Base-by-base conservation (phyloP, 2,113 vertebrate genomes). In the Dinomys branickii region DNA sequence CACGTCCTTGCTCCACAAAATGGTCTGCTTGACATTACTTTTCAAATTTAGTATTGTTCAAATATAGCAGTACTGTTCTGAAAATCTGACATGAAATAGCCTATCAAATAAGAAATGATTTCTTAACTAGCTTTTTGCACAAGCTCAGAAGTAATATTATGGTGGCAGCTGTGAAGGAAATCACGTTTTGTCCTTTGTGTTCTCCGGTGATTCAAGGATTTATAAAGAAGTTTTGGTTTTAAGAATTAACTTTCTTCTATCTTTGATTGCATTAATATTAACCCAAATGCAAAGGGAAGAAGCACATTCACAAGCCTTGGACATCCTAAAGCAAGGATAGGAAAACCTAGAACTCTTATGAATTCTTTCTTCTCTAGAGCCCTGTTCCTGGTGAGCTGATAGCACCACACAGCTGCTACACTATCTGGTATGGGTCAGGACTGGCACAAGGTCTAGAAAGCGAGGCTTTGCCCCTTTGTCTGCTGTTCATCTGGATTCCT, bases 11-110 rank as follows among this genome's bases (percentile, higher is more conserved):
- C 10, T 73, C 28, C 20, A 67, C 38, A 88, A 54, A 98, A 85
- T 80, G 65, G 67, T 89, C 59, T 91, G 91, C 38, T 94, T 95
- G 58, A 97, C 97, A 94, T 96, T 94, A 82, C 38, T 95, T 90
- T 93, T 91, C 14, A 83, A 91, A 97, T 94, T 85, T 91, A 92
- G 85, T 94, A 81, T 58, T 88, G 56, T 81, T 93, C 54, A 94
- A 91, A 94, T 71, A 87, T 6, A 73, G 54, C 80, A 91, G 56
- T 87, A 91, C 63, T 91, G 2, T 90, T 93, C 81, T 85, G 52
- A 89, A 95, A 75, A 61, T 88, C 17, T 93, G 61, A 86, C 24
- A 86, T 65, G 80, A 94, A 87, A 87, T 81, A 92, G 47, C 24
- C 69, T 86, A 89, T 86, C 30, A 92, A 88, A 85, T 94, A 95